Conservation (phyloP, 1,140 invertebrate genomes). For the Zaprionus lachaisei region DNA sequence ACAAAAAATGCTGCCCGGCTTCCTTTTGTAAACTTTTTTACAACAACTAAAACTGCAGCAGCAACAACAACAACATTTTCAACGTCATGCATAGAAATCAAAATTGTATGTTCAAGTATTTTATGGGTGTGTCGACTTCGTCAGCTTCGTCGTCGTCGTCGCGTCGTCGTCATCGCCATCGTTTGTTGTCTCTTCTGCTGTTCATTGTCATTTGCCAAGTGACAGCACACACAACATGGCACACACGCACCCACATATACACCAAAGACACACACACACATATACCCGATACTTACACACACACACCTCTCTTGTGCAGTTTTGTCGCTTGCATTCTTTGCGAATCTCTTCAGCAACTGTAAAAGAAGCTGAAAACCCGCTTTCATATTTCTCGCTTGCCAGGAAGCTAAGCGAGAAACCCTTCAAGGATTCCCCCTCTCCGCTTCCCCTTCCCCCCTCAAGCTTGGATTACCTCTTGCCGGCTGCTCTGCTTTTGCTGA, state of each 20-base stretch:
- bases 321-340: conserved; percentile 49
- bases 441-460: background rate
- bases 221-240: conserved; percentile 25
- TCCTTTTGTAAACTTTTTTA: conserved; percentile 46
- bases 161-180: conserved; percentile 14
- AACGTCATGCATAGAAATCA: conserved; percentile 67
- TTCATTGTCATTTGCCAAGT: conserved; percentile 46
- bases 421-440: conserved; percentile 58
- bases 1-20: conserved; percentile 46
- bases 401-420: conserved; percentile 45
- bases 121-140: conserved; percentile 49
- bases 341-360: conserved; percentile 1
- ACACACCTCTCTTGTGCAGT: conserved; percentile 18
- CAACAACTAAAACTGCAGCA: conserved; percentile 4
- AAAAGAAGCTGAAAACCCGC: conserved; percentile 18
- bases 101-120: conserved; percentile 57
- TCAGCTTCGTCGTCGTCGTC: conserved; percentile 22
- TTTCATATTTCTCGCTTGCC: conserved; percentile 38
- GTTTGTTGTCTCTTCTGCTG: conserved; percentile 28
- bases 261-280: conserved; percentile 14
- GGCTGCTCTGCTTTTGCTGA: conserved; percentile 4
- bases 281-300: background rate
- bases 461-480: background rate
- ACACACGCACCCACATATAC: conserved; percentile 19
- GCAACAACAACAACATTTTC: conserved; percentile 12